Evolutionary conservation across 2,113 vertebrate species (phyloP), one percentile per base, ranked within the genome.

Genomic region (Pygoscelis adeliae): DNA sequence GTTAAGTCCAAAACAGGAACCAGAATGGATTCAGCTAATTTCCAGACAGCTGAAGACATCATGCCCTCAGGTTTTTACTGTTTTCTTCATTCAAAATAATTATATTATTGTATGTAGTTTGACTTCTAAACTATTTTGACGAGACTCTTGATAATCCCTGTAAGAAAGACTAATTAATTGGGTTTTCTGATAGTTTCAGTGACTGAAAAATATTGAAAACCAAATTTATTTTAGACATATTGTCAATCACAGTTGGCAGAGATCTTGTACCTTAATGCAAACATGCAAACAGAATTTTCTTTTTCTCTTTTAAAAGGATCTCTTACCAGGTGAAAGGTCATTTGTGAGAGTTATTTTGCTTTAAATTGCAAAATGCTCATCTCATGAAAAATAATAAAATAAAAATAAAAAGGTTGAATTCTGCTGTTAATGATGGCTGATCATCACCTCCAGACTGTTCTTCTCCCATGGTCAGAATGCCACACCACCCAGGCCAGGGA

Each of bases 101-200:
- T 42, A 49, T 13, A 59, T 56, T 65, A 67, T 63, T 52, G 29
- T 30, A 79, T 30, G 21, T 15, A 67, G 15, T 71, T 94, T 92
- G 69, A 92, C 58, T 97, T 89, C 46, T 74, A 79, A 93, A 91
- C 21, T 62, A 85, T 38, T 94, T 76, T 81, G 80, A 83, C 61
- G 59, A 92, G 30, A 52, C 19, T 34, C 46, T 47, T 73, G 62
- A 29, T 71, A 82, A 70, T 79, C 86, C 53, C n/a, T 67, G 27
- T 59, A 55, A 83, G 52, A 70, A 86, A 38, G 90, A 66, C 3
- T 23, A 70, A 73, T 53, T 79, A 94, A 92, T 94, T 91, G 79
- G 44, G 5, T 66, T 88, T 93, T 55, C 50, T 67, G 55, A 78
- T 74, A 44, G 23, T 40, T 72, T 90, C 74, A 69, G 29, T 61